Percentiles rank a stretch among this genome's conserved stretches.
Evolutionary conservation across 2,797 vertebrate species (phyloP).

Genomic region (Arctocebus calabarensis): DNA sequence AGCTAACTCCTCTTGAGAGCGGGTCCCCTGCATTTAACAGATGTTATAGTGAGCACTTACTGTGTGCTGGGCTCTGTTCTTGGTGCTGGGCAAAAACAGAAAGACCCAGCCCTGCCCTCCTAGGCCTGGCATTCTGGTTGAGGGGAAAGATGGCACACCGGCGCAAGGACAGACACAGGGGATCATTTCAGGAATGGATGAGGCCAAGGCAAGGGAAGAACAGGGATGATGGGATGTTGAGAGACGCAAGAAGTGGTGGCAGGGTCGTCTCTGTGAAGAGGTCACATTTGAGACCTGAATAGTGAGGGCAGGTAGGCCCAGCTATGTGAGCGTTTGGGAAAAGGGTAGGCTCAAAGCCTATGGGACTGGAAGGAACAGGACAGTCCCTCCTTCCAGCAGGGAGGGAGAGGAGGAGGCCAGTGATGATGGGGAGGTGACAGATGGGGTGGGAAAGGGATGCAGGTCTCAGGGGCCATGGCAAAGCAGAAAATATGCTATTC

Average conservation of each 20-base stretch:
- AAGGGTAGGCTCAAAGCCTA: background rate
- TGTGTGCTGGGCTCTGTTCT: background rate
- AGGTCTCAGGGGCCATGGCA: background rate
- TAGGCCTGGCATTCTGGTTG: background rate
- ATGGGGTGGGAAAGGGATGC: no score
- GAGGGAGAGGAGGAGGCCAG: background rate
- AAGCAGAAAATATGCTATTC: background rate
- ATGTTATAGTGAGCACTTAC: no score
- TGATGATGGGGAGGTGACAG: background rate
- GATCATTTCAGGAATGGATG: background rate
- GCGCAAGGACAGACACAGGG: background rate
- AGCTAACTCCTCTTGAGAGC: background rate
- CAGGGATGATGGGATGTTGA: rapidly evolving
- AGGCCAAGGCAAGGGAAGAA: background rate
- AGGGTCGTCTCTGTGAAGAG: background rate
- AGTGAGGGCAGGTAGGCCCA: background rate
- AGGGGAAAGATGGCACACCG: background rate
- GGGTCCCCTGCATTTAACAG: background rate
- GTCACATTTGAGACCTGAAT: background rate
- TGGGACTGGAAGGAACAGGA: background rate
- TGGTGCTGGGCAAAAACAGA: background rate
- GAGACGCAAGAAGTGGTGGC: background rate
- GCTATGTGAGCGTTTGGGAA: background rate
- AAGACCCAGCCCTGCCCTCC: background rate
- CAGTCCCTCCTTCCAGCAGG: no score